phyloP scores from a whole-genome alignment of 2,888 invertebrate genomes.

The Drosophila formosana region DNA sequence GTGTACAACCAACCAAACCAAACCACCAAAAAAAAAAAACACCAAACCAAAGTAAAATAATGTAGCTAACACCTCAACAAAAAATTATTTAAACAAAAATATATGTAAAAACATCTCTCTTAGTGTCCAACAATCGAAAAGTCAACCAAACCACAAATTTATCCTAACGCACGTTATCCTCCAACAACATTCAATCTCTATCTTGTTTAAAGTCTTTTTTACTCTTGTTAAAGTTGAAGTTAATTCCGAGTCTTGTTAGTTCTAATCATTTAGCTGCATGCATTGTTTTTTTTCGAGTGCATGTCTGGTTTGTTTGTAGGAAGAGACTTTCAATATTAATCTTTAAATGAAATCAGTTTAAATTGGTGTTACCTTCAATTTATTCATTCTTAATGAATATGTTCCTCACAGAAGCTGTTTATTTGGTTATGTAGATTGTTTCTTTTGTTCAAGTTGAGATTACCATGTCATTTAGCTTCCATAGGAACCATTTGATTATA shows the following conservation, averaged over 20 bases:
- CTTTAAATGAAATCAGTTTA: slow-evolving; percentile 2
- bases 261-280: slow-evolving; percentile 37
- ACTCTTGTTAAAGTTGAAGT: slow-evolving; percentile 14
- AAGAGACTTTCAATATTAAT: slow-evolving; percentile 8
- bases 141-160: slow-evolving; percentile 7
- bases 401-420: slow-evolving; percentile 1
- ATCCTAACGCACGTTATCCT: slow-evolving; percentile 37
- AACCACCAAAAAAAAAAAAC: slow-evolving; percentile 42
- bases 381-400: not conserved
- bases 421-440: not conserved
- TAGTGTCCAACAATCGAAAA: slow-evolving; percentile 31
- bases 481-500: not conserved
- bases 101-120: slow-evolving; percentile 16
- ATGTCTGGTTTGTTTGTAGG: slow-evolving; percentile 29
- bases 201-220: slow-evolving; percentile 26
- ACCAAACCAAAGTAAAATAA: slow-evolving; percentile 64
- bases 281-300: slow-evolving; percentile 18
- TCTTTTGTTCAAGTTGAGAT: not conserved
- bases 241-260: slow-evolving; percentile 16
- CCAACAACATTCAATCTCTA: not conserved
- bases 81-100: slow-evolving; percentile 16
- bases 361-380: slow-evolving; percentile 12
- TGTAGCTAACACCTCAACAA: slow-evolving; percentile 63
- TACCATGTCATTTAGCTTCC: not conserved
- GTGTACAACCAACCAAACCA: slow-evolving; percentile 55